Evolutionary conservation across 1,140 invertebrate species (phyloP), one percentile per base, ranked within the genome.

Genomic region (Wasmannia auropunctata): DNA sequence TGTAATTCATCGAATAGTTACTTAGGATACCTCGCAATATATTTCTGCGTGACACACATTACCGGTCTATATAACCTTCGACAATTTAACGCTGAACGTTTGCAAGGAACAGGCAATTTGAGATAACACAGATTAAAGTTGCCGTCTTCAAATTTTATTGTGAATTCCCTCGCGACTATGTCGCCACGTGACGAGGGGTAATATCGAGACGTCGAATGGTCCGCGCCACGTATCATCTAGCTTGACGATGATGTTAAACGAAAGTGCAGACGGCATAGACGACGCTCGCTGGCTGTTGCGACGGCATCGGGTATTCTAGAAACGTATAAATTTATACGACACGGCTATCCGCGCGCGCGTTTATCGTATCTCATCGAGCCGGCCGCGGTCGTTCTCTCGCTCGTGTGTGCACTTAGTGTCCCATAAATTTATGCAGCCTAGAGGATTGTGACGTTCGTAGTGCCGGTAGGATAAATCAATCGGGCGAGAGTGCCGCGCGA

Each of bases 401-500:
- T 31, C 69, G 28, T 14, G 43, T 28, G 22, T 51, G 62, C 31
- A 77, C 16, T 34, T 62, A 76, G 37, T 31, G 22, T 49, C 62
- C 31, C 51, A 74, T 87, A 85, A 87, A 87, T 87, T 77, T 72
- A 77, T 63, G 31, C 31, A 54, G 51, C 49, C 62, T 49, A 69
- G 54, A 58, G 51, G 37, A 69, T 76, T 70, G 80, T 49, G 67
- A 76, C 70, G 80, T 69, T 60, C 46, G 81, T 22, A 58, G 49
- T 43, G 28, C 58, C 56, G 22, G 56, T 49, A 72, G 67, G 56
- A 79, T 87, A 86, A 87, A 87, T 87, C 76, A 88, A 56, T 74
- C 75, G 85, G 31, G 37, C 62, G 49, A 65, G 76, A 60, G 56
- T 8, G 51, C 67, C 14, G 22, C 43, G 67, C 34, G 40, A 60